Evolutionary conservation across 2,113 vertebrate genomes (phyloP).

Genomic region (Formicarius rufipectus): DNA sequence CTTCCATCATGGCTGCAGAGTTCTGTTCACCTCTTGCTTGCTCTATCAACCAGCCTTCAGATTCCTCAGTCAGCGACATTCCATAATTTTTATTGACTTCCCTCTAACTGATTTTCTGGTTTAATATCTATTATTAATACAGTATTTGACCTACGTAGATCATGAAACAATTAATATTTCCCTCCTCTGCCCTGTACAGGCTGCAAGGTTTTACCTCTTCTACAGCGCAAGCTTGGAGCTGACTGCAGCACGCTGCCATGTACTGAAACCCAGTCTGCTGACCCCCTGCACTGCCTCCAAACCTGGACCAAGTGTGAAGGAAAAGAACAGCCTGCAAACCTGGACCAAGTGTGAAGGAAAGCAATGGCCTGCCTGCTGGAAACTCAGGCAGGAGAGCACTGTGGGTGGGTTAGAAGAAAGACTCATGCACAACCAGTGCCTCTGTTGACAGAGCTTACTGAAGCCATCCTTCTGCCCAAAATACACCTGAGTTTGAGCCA

Average conservation of each 20-base stretch:
- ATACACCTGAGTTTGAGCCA: not conserved
- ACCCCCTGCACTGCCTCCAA: not conserved
- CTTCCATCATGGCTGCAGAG: not conserved
- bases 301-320: not conserved
- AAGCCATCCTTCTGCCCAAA: not conserved
- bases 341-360: not conserved
- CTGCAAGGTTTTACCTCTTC: not conserved
- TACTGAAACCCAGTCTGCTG: not conserved
- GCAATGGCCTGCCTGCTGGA: not conserved
- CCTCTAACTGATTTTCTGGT: not conserved
- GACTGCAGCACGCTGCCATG: accelerated
- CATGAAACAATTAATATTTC: not conserved
- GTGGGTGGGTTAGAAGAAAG: not conserved
- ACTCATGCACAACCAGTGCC: accelerated
- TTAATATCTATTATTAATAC: not conserved
- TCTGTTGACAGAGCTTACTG: not conserved
- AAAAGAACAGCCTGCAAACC: not conserved
- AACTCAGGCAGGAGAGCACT: not conserved
- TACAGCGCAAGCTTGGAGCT: not conserved
- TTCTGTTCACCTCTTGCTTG: not conserved
- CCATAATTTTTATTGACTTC: not conserved
- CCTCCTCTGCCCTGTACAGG: not conserved
- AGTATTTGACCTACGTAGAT: not conserved
- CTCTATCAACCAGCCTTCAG: not conserved
- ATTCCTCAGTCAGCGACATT: not conserved